Evolutionary conservation across 2,113 vertebrate genomes (phyloP).

Genomic region (Dendrocopos noguchii): DNA sequence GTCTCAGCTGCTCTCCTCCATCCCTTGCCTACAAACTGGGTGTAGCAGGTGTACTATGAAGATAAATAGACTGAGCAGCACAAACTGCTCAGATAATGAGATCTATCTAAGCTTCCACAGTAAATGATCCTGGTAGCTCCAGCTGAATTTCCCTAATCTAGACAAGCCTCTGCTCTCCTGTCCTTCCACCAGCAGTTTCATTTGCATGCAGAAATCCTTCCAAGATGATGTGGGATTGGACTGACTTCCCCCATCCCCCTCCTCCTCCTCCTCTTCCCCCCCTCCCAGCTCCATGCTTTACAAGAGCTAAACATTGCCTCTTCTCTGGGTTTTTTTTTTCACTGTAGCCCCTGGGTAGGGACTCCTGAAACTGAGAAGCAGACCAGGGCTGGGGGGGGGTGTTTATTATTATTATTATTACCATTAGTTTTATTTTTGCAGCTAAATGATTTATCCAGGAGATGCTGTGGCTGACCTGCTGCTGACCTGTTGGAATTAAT

Average conservation of each 20-base stretch:
- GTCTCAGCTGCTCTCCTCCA: neutral
- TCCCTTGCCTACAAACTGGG: neutral
- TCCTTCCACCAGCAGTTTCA: constrained; percentile 30
- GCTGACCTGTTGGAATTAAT: constrained; percentile 71
- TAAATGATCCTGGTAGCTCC: constrained; percentile 24
- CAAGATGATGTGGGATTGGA: neutral
- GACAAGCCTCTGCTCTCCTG: constrained; percentile 20
- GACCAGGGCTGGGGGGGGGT: neutral
- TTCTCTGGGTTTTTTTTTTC: neutral
- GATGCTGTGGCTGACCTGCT: constrained; percentile 64
- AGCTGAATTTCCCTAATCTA: constrained; percentile 46
- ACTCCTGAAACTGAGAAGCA: constrained; percentile 27
- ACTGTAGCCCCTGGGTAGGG: neutral
- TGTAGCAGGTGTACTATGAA: constrained; percentile 27
- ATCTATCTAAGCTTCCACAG: constrained; percentile 35
- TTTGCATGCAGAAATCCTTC: constrained; percentile 15
- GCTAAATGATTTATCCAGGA: constrained; percentile 65
- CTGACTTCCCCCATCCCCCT: neutral
- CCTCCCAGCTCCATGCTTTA: neutral
- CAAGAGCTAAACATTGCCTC: constrained; percentile 36
- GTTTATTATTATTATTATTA: neutral
- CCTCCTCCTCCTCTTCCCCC: neutral
- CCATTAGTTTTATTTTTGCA: neutral
- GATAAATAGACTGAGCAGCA: constrained; percentile 42
- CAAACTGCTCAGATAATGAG: constrained; percentile 37